These are phyloP conservation scores for Lytechinus variegatus DNA, from an alignment of 35 echinoderm and acorn worm genomes.

Conservation along the genomic window DNA sequence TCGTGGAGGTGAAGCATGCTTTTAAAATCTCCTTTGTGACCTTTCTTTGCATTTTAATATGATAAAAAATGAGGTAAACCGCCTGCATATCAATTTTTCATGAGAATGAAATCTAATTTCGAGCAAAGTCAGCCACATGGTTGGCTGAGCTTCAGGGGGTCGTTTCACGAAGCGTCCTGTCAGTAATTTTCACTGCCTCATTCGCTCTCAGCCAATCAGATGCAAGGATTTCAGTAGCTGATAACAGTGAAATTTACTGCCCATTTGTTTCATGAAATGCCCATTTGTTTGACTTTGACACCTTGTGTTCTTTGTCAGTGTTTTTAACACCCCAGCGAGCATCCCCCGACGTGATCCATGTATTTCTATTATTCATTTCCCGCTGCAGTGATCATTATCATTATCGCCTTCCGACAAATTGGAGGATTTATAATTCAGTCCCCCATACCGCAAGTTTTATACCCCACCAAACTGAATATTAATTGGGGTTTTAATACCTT, in stretches of 20 bases:
- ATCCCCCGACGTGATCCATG: background rate
- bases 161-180: no score
- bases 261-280: background rate
- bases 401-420: background rate
- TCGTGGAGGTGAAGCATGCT: no score
- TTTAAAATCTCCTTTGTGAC: no score
- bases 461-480: background rate
- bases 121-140: background rate
- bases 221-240: no score
- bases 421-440: background rate
- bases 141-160: no score
- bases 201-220: no score
- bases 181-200: no score
- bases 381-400: background rate
- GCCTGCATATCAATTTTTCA: no score
- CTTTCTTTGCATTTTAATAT: no score
- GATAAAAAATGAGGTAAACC: no score
- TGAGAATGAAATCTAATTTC: no score
- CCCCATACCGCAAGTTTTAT: background rate
- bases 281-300: background rate
- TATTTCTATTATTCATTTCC: background rate
- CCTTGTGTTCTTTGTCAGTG: background rate
- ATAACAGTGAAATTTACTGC: no score
- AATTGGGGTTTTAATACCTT: conserved; percentile 2
- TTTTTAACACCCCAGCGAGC: background rate